Evolutionary conservation across 2,888 invertebrate species (phyloP).

Genomic region (Drosophila mettleri): DNA sequence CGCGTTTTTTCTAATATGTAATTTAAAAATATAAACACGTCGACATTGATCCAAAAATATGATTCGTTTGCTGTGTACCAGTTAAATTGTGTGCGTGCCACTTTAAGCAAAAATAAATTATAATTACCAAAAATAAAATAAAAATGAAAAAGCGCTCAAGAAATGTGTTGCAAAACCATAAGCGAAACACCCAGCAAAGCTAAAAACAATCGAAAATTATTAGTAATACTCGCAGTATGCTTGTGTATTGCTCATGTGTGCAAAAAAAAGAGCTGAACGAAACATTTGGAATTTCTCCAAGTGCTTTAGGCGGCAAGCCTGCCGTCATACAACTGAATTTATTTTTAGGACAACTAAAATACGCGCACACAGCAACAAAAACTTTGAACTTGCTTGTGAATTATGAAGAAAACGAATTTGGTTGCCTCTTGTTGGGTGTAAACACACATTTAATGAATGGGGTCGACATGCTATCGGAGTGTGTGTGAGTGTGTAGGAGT

Average conservation of each 20-base stretch:
- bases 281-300: conserved; percentile 74
- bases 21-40: conserved; percentile 55
- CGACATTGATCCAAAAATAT: conserved; percentile 48
- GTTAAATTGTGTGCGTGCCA: conserved; percentile 45
- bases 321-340: conserved; percentile 74
- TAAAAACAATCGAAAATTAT: conserved; percentile 47
- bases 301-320: conserved; percentile 52
- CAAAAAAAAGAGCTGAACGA: conserved; percentile 45
- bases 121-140: conserved; percentile 23
- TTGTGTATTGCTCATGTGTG: conserved; percentile 37
- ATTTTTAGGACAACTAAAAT: conserved; percentile 73
- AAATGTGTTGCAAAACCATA: conserved; percentile 40
- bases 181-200: conserved; percentile 25
- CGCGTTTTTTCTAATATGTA: conserved; percentile 33
- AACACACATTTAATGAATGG: conserved; percentile 63
- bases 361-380: conserved; percentile 50
- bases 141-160: conserved; percentile 1
- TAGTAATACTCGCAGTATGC: conserved; percentile 31
- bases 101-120: conserved; percentile 34
- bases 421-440: conserved; percentile 49
- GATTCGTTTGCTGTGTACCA: conserved; percentile 22
- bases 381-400: conserved; percentile 42
- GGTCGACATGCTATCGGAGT: conserved; percentile 19
- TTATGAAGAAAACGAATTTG: conserved; percentile 61
- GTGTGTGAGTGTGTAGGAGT: conserved; percentile 30